Percentiles rank a stretch among this genome's conserved stretches.
phyloP scores from a whole-genome alignment of 2,888 invertebrate species.

The Cerceris rybyensis region DNA sequence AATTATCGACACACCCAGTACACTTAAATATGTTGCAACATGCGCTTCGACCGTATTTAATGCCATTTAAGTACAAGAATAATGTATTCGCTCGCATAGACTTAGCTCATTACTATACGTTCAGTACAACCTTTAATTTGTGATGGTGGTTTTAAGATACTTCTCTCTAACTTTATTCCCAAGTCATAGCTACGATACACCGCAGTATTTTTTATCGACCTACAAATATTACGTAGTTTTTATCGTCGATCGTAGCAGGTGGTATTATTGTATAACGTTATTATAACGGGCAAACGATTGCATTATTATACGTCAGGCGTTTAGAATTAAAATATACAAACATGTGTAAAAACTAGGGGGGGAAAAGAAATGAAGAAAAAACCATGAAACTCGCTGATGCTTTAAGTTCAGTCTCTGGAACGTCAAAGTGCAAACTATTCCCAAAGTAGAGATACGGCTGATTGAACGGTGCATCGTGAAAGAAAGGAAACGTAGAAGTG shows the following conservation, averaged over 20 bases:
- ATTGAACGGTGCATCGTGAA: background rate
- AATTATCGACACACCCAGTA: slow-evolving; percentile 33
- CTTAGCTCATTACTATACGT: slow-evolving; percentile 31
- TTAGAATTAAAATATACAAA: too few species aligned
- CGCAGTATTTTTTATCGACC: slow-evolving; percentile 2
- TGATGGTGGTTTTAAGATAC: slow-evolving; percentile 27
- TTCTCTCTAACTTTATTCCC: background rate
- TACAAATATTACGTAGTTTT: slow-evolving; percentile 3
- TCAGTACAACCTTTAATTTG: slow-evolving; percentile 44
- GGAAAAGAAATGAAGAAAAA: background rate
- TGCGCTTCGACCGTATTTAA: slow-evolving; percentile 48
- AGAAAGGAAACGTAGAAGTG: background rate
- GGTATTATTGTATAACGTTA: too few species aligned
- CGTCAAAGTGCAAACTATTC: background rate
- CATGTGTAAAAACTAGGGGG: too few species aligned
- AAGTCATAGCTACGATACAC: background rate
- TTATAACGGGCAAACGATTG: background rate
- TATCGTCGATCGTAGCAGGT: background rate
- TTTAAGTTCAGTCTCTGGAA: background rate
- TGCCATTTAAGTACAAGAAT: slow-evolving; percentile 68
- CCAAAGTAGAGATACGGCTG: background rate
- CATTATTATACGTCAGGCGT: background rate
- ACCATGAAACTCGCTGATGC: background rate
- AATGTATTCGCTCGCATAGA: slow-evolving; percentile 26
- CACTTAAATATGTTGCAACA: slow-evolving; percentile 14